These are phyloP conservation scores for Abramis brama DNA, from an alignment of 2,113 vertebrate species.

Conservation along the genomic window DNA sequence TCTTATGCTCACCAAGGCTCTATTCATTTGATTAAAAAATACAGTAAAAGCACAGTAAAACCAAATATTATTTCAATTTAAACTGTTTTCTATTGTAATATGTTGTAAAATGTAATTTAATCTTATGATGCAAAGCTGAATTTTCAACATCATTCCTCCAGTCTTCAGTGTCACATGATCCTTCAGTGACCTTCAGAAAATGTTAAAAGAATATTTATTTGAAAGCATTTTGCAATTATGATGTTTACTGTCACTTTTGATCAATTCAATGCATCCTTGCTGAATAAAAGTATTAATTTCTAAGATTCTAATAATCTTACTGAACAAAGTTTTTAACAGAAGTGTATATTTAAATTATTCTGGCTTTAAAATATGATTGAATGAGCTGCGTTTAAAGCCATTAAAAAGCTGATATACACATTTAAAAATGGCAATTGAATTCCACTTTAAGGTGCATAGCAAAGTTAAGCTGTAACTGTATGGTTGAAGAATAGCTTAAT, in stretches of 20 bases:
- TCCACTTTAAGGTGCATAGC: no score
- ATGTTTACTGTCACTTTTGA: background rate
- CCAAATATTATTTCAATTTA: background rate
- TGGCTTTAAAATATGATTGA: background rate
- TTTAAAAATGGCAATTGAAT: no score
- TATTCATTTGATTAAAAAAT: background rate
- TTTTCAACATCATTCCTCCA: background rate
- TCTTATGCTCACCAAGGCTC: background rate
- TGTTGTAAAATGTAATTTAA: background rate
- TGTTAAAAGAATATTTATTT: background rate
- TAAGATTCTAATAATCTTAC: background rate
- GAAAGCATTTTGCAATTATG: background rate
- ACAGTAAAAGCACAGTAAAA: background rate
- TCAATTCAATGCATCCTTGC: background rate
- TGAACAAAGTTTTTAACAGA: background rate
- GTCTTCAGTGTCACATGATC: background rate
- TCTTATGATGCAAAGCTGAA: background rate
- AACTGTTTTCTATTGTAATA: background rate
- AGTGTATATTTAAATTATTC: background rate
- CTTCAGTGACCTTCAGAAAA: background rate
- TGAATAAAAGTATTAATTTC: background rate
- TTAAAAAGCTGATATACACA: no score
- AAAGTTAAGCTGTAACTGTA: no score
- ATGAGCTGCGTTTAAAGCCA: background rate
- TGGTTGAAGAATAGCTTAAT: no score